These are phyloP conservation scores for Dysmachus trigonus DNA, from an alignment of 2,888 invertebrate species.

Conservation along the genomic window DNA sequence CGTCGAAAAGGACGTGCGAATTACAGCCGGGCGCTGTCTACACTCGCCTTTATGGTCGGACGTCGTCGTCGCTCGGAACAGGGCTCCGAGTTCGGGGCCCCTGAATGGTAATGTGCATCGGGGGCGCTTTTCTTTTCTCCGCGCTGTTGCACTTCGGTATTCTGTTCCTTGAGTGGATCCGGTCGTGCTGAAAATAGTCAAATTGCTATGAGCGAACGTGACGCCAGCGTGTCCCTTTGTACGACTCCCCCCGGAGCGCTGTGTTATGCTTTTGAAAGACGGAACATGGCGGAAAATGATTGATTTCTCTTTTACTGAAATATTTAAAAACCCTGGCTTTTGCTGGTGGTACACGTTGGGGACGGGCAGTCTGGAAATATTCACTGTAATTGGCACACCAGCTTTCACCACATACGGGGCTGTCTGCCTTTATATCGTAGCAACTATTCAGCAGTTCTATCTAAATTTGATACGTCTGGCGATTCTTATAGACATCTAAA, in stretches of 20 bases:
- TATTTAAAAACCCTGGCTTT: background rate
- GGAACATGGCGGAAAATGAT: constrained; percentile 30
- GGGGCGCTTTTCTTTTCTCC: constrained; percentile 32
- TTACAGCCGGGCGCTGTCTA: constrained; percentile 47
- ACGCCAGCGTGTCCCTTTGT: constrained; percentile 37
- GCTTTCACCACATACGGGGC: background rate
- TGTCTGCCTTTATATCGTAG: background rate
- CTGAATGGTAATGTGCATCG: constrained; percentile 26
- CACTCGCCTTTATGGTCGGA: constrained; percentile 47
- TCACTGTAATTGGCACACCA: background rate
- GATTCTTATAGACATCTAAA: background rate
- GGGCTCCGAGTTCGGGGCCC: background rate
- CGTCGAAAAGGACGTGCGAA: constrained; percentile 46
- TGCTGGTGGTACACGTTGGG: no score
- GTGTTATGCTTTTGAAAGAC: constrained; percentile 32
- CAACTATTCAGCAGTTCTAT: background rate
- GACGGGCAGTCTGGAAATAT: background rate
- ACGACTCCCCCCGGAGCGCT: background rate
- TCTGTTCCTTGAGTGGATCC: constrained; percentile 37
- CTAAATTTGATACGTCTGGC: background rate
- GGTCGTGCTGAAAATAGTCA: constrained; percentile 45
- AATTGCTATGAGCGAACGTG: constrained; percentile 39
- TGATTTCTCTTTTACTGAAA: constrained; percentile 23
- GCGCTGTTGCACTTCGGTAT: constrained; percentile 21
- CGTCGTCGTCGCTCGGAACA: background rate